Conservation (phyloP, 2,888 invertebrate genomes). For the Lasioglossum pauxillum region DNA sequence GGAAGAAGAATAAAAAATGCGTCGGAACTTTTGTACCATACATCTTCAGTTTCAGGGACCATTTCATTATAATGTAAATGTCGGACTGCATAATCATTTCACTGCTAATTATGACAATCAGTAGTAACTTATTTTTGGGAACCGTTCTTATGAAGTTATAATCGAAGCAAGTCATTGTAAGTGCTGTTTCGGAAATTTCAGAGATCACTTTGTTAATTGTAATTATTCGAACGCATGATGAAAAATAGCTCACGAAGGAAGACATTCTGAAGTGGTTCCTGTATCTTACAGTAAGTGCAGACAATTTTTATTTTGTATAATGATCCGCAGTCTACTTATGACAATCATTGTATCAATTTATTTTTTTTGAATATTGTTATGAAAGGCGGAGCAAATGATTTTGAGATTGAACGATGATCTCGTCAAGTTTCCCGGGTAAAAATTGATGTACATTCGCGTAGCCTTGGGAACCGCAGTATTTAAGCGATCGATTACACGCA, state of each 20-base stretch:
- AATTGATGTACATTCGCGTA: not conserved
- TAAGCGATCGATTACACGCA: constrained; percentile 22
- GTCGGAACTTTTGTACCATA: not conserved
- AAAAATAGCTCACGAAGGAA: no score
- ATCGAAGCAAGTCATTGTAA: not conserved
- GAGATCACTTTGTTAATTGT: no score
- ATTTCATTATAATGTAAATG: not conserved
- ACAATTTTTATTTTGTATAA: no score
- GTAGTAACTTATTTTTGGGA: not conserved
- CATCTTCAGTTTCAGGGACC: not conserved
- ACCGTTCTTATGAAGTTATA: not conserved
- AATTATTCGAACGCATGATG: no score
- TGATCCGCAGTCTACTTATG: no score
- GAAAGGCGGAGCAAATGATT: not conserved
- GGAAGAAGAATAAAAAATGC: not conserved
- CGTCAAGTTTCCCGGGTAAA: not conserved
- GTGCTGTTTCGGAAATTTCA: no score
- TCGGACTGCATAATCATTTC: not conserved
- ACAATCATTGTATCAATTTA: no score
- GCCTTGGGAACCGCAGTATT: not conserved
- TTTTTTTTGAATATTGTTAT: not conserved
- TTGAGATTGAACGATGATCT: not conserved
- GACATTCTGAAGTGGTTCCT: no score
- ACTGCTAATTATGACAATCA: not conserved
- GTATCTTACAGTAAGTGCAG: no score